Conservation (phyloP, 2,888 invertebrate species). For the Pollenia griseotomentosa region DNA sequence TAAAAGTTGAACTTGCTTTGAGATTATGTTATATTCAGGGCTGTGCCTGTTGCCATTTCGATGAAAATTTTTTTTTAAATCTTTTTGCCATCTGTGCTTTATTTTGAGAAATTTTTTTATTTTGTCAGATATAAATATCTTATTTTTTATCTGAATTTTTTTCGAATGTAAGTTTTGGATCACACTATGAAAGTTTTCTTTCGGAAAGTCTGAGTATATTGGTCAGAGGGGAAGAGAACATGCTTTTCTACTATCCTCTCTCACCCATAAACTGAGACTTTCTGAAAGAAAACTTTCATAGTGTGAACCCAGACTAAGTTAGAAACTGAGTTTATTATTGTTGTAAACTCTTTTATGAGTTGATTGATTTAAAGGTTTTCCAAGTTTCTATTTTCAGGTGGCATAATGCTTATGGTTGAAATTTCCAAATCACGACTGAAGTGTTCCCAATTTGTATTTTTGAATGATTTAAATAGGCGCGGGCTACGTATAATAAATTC, state of each 20-base stretch:
- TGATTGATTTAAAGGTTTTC: constrained; percentile 3
- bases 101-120: neutral
- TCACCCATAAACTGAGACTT: too few relatives aligned
- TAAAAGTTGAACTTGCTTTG: neutral
- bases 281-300: too few relatives aligned
- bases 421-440: constrained; percentile 11
- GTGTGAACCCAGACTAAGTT: too few relatives aligned
- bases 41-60: neutral
- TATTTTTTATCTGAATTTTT: neutral
- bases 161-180: constrained; percentile 13
- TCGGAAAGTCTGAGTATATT: too few relatives aligned
- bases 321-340: neutral
- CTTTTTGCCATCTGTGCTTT: constrained; percentile 11
- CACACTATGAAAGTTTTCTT: too few relatives aligned
- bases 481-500: constrained; percentile 2
- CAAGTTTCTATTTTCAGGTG: constrained; percentile 29
- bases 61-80: constrained; percentile 11
- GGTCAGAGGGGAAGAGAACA: too few relatives aligned
- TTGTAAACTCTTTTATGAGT: constrained; percentile 14
- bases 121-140: constrained; percentile 6
- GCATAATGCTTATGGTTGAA: neutral
- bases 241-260: too few relatives aligned
- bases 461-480: constrained; percentile 1
- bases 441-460: neutral
- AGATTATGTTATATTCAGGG: neutral